Evolutionary conservation across 2,113 vertebrate genomes (phyloP).

Genomic region (Gymnarchus niloticus): DNA sequence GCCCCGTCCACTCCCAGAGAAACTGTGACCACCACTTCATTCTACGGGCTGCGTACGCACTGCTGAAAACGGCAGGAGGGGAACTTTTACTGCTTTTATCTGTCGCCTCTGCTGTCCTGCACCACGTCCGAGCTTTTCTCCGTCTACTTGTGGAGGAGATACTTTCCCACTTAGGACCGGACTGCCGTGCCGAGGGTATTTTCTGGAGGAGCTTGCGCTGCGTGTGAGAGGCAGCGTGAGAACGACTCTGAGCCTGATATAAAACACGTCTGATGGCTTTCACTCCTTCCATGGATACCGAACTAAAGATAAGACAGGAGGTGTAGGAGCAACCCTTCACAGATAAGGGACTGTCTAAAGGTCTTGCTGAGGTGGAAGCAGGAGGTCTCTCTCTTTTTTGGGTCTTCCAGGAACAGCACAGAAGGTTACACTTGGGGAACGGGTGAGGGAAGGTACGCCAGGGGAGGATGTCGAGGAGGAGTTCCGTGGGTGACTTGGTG

Average conservation of each 20-base stretch:
- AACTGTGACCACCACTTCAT: background rate
- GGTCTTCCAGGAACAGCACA: slow-evolving; percentile 7
- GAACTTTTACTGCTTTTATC: background rate
- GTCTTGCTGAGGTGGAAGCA: background rate
- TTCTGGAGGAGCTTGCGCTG: background rate
- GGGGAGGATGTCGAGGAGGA: slow-evolving; percentile 60
- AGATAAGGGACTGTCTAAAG: background rate
- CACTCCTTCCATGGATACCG: background rate
- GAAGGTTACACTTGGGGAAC: background rate
- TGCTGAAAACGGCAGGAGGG: background rate
- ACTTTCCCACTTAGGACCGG: background rate
- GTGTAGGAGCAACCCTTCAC: background rate
- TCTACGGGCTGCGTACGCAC: background rate
- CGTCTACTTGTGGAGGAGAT: background rate
- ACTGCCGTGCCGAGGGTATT: background rate
- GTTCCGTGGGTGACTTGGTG: slow-evolving; percentile 62
- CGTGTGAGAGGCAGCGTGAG: slow-evolving; percentile 11
- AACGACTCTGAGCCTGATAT: slow-evolving; percentile 8
- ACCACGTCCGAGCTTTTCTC: background rate
- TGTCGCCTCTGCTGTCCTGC: background rate
- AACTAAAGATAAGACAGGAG: background rate
- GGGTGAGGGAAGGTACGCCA: slow-evolving; percentile 13
- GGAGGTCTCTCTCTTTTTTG: slow-evolving; percentile 14
- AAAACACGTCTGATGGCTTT: slow-evolving; percentile 21
- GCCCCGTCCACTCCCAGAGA: slow-evolving; percentile 16